A percentile compares a stretch with the other conserved stretches of the same genome.
Evolutionary conservation across 2,888 invertebrate species (phyloP).

Genomic region (Dromius quadrimaculatus): DNA sequence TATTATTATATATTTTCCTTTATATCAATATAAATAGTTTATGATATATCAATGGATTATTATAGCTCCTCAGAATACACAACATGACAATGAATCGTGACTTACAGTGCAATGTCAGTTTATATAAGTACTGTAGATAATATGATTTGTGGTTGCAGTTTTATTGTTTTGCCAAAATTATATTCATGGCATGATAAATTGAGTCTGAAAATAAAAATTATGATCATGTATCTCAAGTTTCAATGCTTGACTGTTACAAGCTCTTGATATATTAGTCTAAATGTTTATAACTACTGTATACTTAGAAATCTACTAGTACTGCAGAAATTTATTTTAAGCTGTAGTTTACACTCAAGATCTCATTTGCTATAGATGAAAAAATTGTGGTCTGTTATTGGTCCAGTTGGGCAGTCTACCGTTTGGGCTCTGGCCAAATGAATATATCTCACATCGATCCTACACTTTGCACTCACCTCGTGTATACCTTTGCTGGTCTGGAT

Average conservation of each 20-base stretch:
- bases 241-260: background rate
- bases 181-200: background rate
- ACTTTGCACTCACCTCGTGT: constrained; percentile 69
- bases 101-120: too few relatives aligned
- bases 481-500: constrained; percentile 69
- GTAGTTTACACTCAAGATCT: background rate
- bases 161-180: too few relatives aligned
- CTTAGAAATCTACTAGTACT: background rate
- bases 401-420: constrained; percentile 66
- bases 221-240: background rate
- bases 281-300: background rate
- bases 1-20: too few relatives aligned
- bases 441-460: constrained; percentile 66
- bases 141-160: too few relatives aligned
- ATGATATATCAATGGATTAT: too few relatives aligned
- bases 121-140: too few relatives aligned
- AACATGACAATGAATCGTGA: too few relatives aligned
- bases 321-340: background rate
- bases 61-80: too few relatives aligned
- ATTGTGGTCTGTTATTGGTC: constrained; percentile 68
- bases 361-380: constrained; percentile 56
- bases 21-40: too few relatives aligned
- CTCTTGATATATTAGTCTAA: background rate
- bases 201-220: background rate
- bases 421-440: constrained; percentile 64